These are phyloP conservation scores for Vultur gryphus DNA, from an alignment of 2,797 vertebrate species.

Conservation along the genomic window DNA sequence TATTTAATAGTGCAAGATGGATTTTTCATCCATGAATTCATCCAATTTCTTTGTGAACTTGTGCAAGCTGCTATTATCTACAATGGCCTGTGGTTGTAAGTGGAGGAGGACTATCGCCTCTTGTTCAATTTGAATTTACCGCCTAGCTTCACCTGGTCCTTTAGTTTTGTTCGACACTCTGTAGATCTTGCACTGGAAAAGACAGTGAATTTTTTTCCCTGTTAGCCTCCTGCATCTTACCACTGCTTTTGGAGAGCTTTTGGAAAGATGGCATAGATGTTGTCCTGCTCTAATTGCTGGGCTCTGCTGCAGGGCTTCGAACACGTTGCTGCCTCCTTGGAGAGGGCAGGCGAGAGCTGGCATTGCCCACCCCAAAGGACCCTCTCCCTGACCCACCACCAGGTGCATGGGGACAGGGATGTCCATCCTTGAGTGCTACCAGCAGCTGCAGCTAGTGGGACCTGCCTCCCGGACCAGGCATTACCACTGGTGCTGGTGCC, in stretches of 20 bases:
- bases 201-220: neutral
- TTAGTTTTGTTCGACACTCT: neutral
- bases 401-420: neutral
- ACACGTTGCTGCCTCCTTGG: neutral
- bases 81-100: neutral
- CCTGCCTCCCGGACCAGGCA: neutral
- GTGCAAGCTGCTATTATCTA: neutral
- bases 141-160: neutral
- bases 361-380: no score
- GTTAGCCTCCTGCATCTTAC: neutral
- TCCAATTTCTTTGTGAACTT: neutral
- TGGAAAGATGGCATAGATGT: accelerated
- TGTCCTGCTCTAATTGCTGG: neutral
- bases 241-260: neutral
- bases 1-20: neutral
- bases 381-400: neutral
- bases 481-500: neutral
- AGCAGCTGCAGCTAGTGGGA: neutral
- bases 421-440: neutral
- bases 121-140: neutral
- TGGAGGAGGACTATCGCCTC: neutral
- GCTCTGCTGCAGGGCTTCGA: accelerated
- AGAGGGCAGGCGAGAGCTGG: neutral
- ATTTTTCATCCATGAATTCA: neutral
- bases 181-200: neutral